phyloP scores from a whole-genome alignment of 1,140 invertebrate genomes.

The Penaeus vannamei region DNA sequence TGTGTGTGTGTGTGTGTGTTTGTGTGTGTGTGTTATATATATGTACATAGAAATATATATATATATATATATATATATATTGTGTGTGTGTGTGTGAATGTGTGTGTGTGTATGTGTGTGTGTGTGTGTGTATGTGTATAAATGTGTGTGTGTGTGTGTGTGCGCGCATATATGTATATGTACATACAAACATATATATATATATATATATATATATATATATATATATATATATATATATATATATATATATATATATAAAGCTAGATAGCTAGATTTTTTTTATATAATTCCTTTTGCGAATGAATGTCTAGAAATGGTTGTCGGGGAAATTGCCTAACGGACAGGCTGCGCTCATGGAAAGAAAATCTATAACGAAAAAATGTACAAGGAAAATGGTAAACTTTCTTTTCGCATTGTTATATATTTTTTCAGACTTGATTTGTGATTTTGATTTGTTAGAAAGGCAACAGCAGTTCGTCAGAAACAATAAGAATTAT shows the following conservation, averaged over 20 bases:
- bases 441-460: too few relatives aligned
- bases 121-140: not conserved
- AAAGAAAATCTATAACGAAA: too few relatives aligned
- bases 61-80: conserved; percentile 7
- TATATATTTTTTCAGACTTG: too few relatives aligned
- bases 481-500: too few relatives aligned
- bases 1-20: not conserved
- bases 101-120: not conserved
- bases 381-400: too few relatives aligned
- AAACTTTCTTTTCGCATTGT: too few relatives aligned
- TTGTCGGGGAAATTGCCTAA: too few relatives aligned
- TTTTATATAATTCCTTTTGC: not conserved
- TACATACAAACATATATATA: not conserved
- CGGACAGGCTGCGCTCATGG: too few relatives aligned
- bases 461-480: too few relatives aligned
- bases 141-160: not conserved
- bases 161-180: not conserved
- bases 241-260: conserved; percentile 16
- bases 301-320: too few relatives aligned
- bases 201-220: conserved; percentile 28
- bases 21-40: too few relatives aligned
- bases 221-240: not conserved
- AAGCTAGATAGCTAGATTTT: not conserved
- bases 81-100: not conserved
- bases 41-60: not conserved